Evolutionary conservation across 2,888 invertebrate species (phyloP).

Genomic region (Cistogaster globosa): DNA sequence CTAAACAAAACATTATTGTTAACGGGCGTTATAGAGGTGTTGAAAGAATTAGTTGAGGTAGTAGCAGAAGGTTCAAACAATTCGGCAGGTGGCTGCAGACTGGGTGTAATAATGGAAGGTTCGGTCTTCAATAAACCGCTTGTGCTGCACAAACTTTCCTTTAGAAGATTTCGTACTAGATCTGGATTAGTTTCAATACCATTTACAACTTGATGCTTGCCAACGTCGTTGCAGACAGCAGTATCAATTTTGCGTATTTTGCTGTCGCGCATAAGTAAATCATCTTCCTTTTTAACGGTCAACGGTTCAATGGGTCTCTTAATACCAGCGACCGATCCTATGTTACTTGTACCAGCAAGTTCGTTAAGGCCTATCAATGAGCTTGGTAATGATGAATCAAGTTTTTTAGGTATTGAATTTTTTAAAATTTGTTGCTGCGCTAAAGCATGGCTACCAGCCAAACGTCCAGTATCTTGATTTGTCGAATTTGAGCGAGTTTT

Average conservation of each 20-base stretch:
- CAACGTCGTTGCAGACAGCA: conserved; percentile 56
- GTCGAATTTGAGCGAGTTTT: conserved; percentile 76
- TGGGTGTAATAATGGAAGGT: conserved; percentile 76
- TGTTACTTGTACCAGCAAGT: conserved; percentile 74
- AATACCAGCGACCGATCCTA: conserved; percentile 61
- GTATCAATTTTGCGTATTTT: conserved; percentile 80
- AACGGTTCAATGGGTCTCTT: conserved; percentile 78
- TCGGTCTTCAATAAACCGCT: conserved; percentile 79
- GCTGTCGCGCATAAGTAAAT: conserved; percentile 76
- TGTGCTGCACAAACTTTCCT: conserved; percentile 85
- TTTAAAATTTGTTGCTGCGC: conserved; percentile 59
- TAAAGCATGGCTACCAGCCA: conserved; percentile 54
- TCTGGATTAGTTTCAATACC: conserved; percentile 89
- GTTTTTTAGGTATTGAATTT: conserved; percentile 67
- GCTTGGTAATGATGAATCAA: conserved; percentile 59
- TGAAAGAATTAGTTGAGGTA: conserved; percentile 82
- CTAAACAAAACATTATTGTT: conserved; percentile 55
- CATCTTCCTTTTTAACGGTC: conserved; percentile 76
- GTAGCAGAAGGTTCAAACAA: conserved; percentile 78
- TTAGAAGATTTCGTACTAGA: conserved; percentile 87
- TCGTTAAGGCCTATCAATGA: conserved; percentile 71
- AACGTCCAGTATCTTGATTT: conserved; percentile 53
- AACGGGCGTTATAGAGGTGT: conserved; percentile 78
- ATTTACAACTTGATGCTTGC: conserved; percentile 83
- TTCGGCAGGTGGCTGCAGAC: conserved; percentile 79